These are phyloP conservation scores for Thryonomys swinderianus DNA, from an alignment of 2,113 vertebrate genomes.

Conservation along the genomic window DNA sequence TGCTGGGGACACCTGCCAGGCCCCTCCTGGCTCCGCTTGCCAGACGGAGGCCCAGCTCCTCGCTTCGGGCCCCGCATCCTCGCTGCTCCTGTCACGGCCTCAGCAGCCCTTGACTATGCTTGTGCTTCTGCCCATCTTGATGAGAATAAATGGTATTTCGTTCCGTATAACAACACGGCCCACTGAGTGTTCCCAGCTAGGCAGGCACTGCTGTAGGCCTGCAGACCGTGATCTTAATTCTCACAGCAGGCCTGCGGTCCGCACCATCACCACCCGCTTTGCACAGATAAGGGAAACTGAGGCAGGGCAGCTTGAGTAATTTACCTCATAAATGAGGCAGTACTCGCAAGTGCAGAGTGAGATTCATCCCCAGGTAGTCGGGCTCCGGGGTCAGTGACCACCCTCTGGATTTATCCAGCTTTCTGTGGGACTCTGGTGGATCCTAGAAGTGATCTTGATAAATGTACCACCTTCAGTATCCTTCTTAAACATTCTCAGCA, in stretches of 20 bases:
- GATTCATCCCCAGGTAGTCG: accelerated
- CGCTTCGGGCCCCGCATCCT: accelerated
- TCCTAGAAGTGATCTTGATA: not conserved
- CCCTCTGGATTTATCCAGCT: not conserved
- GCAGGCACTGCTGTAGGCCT: not conserved
- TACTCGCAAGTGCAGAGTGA: no score
- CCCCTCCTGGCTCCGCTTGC: not conserved
- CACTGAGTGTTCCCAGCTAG: not conserved
- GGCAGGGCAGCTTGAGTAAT: not conserved
- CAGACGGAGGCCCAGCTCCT: not conserved
- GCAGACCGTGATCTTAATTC: accelerated
- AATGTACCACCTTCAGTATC: not conserved
- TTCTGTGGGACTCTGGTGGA: not conserved
- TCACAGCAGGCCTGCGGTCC: accelerated
- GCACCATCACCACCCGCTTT: accelerated
- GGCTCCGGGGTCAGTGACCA: not conserved
- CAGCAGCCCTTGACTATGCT: not conserved
- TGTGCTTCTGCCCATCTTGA: no score
- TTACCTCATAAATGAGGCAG: accelerated
- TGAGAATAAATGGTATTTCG: not conserved
- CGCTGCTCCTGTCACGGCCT: not conserved
- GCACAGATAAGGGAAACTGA: not conserved
- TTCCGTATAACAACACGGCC: not conserved
- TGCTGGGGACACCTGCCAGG: slow-evolving; percentile 23
- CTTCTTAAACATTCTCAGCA: not conserved